Conservation (phyloP, 2,797 vertebrate genomes). For the Antennarius maculatus region DNA sequence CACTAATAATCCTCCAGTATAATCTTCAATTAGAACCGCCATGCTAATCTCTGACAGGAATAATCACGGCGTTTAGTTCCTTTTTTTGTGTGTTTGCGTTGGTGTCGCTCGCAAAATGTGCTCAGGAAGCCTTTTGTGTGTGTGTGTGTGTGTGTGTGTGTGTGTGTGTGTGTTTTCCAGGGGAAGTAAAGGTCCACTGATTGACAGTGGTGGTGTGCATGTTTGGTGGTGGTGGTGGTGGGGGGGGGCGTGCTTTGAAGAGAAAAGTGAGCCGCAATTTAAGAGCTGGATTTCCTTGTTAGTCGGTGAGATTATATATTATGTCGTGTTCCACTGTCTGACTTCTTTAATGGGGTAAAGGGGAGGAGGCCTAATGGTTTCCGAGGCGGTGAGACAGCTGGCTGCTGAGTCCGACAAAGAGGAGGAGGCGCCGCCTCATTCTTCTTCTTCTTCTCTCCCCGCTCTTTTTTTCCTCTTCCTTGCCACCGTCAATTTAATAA, state of each 20-base stretch:
- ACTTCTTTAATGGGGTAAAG: slow-evolving; percentile 73
- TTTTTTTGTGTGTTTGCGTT: slow-evolving; percentile 49
- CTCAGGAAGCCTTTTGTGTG: slow-evolving; percentile 34
- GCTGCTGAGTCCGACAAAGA: slow-evolving; percentile 52
- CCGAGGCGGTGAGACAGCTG: slow-evolving; percentile 64
- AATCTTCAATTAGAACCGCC: slow-evolving; percentile 85
- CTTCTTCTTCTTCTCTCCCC: slow-evolving; percentile 43
- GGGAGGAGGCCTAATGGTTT: slow-evolving; percentile 54
- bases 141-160: slow-evolving; percentile 40
- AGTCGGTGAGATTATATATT: slow-evolving; percentile 70
- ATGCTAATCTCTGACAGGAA: slow-evolving; percentile 79
- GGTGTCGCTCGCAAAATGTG: slow-evolving; percentile 48
- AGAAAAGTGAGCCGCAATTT: slow-evolving; percentile 60
- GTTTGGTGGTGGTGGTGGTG: slow-evolving; percentile 13
- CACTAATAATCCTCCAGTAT: slow-evolving; percentile 84
- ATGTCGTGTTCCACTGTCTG: slow-evolving; percentile 69
- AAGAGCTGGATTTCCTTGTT: slow-evolving; percentile 75
- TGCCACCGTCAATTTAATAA: slow-evolving; percentile 56
- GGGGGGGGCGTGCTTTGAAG: slow-evolving; percentile 36
- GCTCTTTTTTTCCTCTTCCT: slow-evolving; percentile 21
- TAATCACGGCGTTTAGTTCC: slow-evolving; percentile 67
- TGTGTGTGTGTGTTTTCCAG: slow-evolving; percentile 33
- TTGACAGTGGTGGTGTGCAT: slow-evolving; percentile 46
- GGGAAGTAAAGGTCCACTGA: slow-evolving; percentile 60
- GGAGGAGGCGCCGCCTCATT: slow-evolving; percentile 1